Evolutionary conservation across 2,797 vertebrate species (phyloP), one percentile per base, ranked within the genome.

Genomic region (Sebastolobus alascanus): DNA sequence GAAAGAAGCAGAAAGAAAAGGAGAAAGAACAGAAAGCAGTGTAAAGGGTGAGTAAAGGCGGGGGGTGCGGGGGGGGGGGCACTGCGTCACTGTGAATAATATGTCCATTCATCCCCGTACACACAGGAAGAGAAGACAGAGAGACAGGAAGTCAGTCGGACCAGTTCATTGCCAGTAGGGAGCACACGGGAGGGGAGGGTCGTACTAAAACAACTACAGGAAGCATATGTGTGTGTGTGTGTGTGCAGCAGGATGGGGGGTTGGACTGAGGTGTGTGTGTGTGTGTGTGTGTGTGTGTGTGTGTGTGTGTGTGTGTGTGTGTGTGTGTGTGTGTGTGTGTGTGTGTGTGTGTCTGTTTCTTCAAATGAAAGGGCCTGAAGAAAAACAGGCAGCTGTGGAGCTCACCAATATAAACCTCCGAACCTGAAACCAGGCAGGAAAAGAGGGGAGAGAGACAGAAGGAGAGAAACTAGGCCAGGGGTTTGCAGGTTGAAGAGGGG

Each of bases 41-140:
- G 84, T 89, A 89, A 80, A 80, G 88, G 78, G 86, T 72, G 87
- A 79, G 84, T 79, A 31, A 55, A 7, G 14, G 37, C 1, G 68
- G 14, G 27, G 61, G 56, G 72, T 1, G 20, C 2, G 58, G 22
- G 27, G 37, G 76, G 76, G 75, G 68, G 56, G 79, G 14, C 74
- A 87, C 83, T 91, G 92, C 92, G 84, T 96, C 94, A 95, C 80
- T 75, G 80, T 84, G 91, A 94, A 95, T 93, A 95, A 95, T 93
- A 92, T 88, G 84, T 86, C 90, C 92, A 95, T 96, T 95, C 95
- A 96, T 94, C 89, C 90, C 72, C 22, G 68, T 92, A 89, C 90
- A 91, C 92, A 94, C 94, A 95, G 95, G 95, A 96, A 94, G 87
- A 87, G 68, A 83, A 81, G 87, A 92, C 89, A 92, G 91, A 82